Base-by-base conservation (phyloP, 53 echinoderm and acorn worm species). In the Paracentrotus lividus region DNA sequence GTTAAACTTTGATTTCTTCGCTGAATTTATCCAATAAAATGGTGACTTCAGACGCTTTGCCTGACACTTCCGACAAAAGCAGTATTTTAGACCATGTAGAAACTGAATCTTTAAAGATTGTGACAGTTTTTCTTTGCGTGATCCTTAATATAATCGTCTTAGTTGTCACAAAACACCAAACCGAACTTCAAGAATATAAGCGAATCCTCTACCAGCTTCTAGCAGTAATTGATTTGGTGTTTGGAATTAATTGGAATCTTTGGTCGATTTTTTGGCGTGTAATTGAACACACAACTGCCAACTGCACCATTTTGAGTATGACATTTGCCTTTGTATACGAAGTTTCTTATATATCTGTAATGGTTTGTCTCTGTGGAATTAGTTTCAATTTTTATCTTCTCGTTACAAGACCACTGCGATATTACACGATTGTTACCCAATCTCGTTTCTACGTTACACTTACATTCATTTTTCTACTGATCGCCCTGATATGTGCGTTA, bases 341-440 rank as follows among this genome's bases (percentile, higher is more conserved):
- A 20, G 20, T 76, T 1, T 76, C 42, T 14, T 76, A 40, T 3
- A 20, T 76, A 18, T 76, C 42, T 20, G 31, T 42, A 5, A 76
- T 76, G 76, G 76, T 42, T 76, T 76, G 76, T 12, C 20, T 76
- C 36, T 76, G 76, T 76, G 76, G 76, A 8, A 76, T 42, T 21
- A 76, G 42, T 76, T 76, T 76, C 76, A 36, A 76, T 76, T 42
- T 76, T 76, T 76, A 40, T 76, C 76, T 76, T 6, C 76, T 76
- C 42, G 76, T 76, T 42, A 40, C 76, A 6, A 76, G 42, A 21
- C 76, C 76, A 76, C 23, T 76, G 1, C 36, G 40, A 0, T 76
- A 76, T 23, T 76, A 76, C 42, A 40, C 27, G 42, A 40, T 76
- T 13, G 31, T 76, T 5, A 76, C 76, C 2, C 14, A 5, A 40